Evolutionary conservation across 2,888 invertebrate species (phyloP).

Genomic region (Acleris holmiana): DNA sequence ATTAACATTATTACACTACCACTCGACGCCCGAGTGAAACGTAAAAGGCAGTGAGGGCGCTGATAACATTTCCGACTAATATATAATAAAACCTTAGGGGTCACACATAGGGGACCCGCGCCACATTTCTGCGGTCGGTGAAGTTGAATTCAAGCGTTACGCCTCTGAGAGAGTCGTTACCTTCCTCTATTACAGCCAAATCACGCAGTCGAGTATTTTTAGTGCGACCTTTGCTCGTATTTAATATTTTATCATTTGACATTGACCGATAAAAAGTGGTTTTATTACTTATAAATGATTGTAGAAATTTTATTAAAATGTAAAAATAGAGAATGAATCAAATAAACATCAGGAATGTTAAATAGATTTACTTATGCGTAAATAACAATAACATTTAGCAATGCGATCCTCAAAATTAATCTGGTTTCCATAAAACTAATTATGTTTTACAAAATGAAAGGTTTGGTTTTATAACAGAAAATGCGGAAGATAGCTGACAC

Average conservation of each 20-base stretch:
- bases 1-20: conserved; percentile 33
- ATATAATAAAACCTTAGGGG: conserved; percentile 28
- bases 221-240: background rate
- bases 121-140: conserved; percentile 20
- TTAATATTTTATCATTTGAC: conserved; percentile 6
- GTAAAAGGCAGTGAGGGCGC: conserved; percentile 25
- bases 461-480: conserved; percentile 14
- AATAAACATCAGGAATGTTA: too few species aligned
- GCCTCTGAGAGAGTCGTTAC: conserved; percentile 4
- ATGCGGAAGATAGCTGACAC: conserved; percentile 27
- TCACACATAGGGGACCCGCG: conserved; percentile 11
- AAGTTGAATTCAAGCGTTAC: conserved; percentile 27
- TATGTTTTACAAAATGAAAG: background rate
- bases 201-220: conserved; percentile 19
- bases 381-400: background rate
- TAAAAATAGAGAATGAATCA: too few species aligned
- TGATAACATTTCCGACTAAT: conserved; percentile 27
- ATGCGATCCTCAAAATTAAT: background rate
- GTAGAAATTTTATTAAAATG: too few species aligned
- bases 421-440: background rate
- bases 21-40: conserved; percentile 26
- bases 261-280: background rate
- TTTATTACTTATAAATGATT: too few species aligned
- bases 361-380: too few species aligned
- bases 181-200: conserved; percentile 20